Evolutionary conservation across 2,888 invertebrate genomes (phyloP).

Genomic region (Dynastes tityus): DNA sequence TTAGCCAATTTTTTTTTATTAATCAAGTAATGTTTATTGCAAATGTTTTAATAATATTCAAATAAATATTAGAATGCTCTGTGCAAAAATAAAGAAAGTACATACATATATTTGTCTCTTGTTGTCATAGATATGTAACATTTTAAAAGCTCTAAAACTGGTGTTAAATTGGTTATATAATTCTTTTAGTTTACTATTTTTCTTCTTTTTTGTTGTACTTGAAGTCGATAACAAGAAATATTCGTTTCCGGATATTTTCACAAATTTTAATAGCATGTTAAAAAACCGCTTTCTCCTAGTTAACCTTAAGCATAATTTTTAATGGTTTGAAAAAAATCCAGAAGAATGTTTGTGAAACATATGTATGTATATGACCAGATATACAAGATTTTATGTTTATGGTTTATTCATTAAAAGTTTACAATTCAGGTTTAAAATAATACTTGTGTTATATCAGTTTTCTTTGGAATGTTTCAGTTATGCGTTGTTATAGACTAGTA

Average conservation of each 20-base stretch:
- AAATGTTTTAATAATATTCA: too few species aligned
- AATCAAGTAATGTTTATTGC: too few species aligned
- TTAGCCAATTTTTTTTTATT: too few species aligned
- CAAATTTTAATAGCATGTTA: not conserved
- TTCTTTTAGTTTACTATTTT: not conserved
- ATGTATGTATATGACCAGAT: not conserved
- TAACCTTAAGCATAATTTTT: not conserved
- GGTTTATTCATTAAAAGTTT: not conserved
- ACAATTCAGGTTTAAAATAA: not conserved
- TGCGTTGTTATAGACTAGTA: not conserved
- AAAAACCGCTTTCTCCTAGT: conserved; percentile 15
- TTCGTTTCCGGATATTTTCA: not conserved
- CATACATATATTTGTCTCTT: too few species aligned
- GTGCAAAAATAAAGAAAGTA: too few species aligned
- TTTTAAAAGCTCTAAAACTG: too few species aligned
- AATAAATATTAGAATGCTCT: too few species aligned
- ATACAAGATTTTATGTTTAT: not conserved
- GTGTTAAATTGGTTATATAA: not conserved
- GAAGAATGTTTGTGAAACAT: not conserved
- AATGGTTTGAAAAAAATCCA: not conserved
- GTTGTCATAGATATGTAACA: too few species aligned
- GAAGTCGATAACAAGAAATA: not conserved
- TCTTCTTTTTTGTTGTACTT: not conserved
- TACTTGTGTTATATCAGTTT: not conserved
- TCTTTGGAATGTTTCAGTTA: not conserved